These are phyloP conservation scores for Cryptus armator DNA, from an alignment of 2,888 invertebrate genomes.

Conservation along the genomic window DNA sequence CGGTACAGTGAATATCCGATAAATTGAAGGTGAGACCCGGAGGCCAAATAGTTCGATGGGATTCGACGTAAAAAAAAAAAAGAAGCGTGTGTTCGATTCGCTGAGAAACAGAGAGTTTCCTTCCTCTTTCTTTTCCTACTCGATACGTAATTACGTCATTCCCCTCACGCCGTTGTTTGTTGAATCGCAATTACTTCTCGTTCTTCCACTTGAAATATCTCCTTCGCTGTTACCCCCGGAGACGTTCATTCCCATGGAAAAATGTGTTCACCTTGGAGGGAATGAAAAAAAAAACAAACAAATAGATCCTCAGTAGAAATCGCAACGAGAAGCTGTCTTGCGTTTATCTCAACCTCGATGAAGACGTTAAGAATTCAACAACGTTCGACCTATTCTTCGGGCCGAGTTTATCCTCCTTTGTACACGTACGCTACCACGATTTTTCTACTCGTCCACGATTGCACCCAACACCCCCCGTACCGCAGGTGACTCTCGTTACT, in stretches of 20 bases:
- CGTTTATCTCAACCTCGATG: constrained; percentile 1
- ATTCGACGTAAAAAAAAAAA: constrained; percentile 9
- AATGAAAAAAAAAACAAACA: neutral
- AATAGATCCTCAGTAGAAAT: neutral
- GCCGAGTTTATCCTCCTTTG: neutral
- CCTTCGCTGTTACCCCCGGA: neutral
- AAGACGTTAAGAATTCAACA: constrained; percentile 34
- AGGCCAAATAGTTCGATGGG: constrained; percentile 7
- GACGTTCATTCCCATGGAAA: too few species aligned
- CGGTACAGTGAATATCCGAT: constrained; percentile 71
- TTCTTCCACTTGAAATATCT: neutral
- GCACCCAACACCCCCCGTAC: neutral
- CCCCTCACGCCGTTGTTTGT: constrained; percentile 52
- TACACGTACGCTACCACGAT: neutral
- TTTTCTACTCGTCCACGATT: neutral
- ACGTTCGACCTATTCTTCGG: constrained; percentile 5
- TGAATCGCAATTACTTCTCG: constrained; percentile 52
- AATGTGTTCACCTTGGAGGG: too few species aligned
- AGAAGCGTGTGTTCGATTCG: constrained; percentile 41
- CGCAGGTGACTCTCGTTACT: neutral
- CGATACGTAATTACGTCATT: constrained; percentile 60
- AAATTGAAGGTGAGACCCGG: constrained; percentile 71
- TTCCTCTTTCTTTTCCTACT: constrained; percentile 17
- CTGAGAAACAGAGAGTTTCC: constrained; percentile 23
- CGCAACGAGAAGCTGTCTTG: neutral